Evolutionary conservation across 2,113 vertebrate genomes (phyloP).

Genomic region (Cynopterus brachyotis): DNA sequence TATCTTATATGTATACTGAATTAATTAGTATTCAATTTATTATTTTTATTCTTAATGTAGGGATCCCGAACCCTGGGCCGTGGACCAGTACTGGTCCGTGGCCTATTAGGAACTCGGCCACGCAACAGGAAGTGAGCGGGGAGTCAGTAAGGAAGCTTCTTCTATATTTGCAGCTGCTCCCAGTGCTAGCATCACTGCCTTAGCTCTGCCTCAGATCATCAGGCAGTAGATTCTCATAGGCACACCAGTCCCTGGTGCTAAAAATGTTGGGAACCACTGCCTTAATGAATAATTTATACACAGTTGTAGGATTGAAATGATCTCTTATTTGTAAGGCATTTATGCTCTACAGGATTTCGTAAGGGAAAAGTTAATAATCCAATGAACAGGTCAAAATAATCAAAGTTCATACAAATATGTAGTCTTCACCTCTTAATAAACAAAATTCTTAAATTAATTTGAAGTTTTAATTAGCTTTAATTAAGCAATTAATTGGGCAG

Average conservation of each 20-base stretch:
- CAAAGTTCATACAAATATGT: neutral
- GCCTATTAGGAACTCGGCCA: no score
- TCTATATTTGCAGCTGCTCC: no score
- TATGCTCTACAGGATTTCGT: neutral
- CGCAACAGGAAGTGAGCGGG: no score
- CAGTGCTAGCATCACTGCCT: no score
- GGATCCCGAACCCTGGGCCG: no score
- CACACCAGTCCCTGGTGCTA: no score
- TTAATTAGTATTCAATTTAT: conserved; percentile 28
- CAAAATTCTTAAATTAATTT: neutral
- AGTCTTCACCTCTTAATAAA: neutral
- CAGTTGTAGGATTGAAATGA: neutral
- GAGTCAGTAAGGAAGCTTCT: no score
- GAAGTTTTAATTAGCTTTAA: neutral
- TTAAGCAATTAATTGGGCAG: no score
- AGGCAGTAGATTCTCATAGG: no score
- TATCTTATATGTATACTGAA: neutral
- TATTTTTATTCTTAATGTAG: conserved; percentile 23
- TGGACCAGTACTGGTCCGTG: no score
- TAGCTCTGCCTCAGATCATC: no score
- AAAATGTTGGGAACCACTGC: no score
- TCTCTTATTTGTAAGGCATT: conserved; percentile 6
- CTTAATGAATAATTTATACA: conserved; percentile 27
- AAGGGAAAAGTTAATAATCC: neutral
- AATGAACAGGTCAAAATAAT: conserved; percentile 12